Evolutionary conservation across 2,797 vertebrate species (phyloP).

Genomic region (Typhlichthys eigenmanni): DNA sequence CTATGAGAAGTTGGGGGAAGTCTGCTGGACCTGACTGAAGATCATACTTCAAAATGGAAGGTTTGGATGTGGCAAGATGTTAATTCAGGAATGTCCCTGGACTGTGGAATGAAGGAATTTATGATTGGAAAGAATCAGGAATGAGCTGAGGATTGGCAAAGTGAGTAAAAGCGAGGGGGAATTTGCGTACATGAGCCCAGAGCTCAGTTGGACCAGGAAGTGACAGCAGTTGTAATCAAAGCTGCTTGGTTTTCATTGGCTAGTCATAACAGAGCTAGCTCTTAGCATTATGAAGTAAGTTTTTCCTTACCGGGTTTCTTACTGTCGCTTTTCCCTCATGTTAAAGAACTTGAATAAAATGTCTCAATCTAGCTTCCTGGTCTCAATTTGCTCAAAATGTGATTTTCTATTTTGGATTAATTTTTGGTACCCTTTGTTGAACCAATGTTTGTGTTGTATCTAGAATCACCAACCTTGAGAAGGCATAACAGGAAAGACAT

Average conservation of each 20-base stretch:
- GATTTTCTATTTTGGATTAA: no score
- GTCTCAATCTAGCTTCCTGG: no score
- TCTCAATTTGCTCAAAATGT: no score
- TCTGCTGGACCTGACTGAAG: background rate
- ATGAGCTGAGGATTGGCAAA: constrained; percentile 21
- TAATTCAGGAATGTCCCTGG: constrained; percentile 16
- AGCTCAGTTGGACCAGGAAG: constrained; percentile 41
- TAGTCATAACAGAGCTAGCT: constrained; percentile 32
- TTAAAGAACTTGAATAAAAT: background rate
- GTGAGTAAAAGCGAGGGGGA: constrained; percentile 6
- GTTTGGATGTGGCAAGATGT: constrained; percentile 16
- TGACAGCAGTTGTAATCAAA: constrained; percentile 46
- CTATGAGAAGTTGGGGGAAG: background rate
- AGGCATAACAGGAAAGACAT: no score
- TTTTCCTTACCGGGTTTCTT: background rate
- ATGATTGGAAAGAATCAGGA: constrained; percentile 20
- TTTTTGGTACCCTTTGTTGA: no score
- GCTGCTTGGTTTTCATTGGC: constrained; percentile 19
- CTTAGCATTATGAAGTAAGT: background rate
- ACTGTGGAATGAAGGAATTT: constrained; percentile 25
- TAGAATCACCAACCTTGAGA: no score
- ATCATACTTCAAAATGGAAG: constrained; percentile 6
- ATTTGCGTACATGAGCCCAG: constrained; percentile 21
- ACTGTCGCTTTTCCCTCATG: background rate
- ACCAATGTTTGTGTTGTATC: no score